Conservation (phyloP, 2,888 invertebrate genomes). For the Plebejus argus region DNA sequence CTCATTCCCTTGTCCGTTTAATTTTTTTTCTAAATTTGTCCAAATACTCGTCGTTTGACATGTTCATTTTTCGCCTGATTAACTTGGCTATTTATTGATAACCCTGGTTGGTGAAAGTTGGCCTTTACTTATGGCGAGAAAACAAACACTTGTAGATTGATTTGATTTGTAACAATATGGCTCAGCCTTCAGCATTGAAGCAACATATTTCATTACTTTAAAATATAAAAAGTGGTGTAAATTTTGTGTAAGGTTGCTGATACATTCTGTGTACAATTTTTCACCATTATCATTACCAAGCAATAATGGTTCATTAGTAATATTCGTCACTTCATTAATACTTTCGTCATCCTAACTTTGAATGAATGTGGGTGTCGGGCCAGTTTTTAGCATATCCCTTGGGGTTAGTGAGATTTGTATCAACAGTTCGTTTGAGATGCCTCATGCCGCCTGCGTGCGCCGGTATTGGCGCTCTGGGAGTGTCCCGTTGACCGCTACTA, state of each 20-base stretch:
- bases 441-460: not conserved
- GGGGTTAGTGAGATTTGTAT: slow-evolving; percentile 13
- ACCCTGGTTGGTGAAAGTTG: not conserved
- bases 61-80: not conserved
- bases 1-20: too few relatives aligned
- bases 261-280: not conserved
- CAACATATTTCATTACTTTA: not conserved
- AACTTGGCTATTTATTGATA: not conserved
- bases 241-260: too few relatives aligned
- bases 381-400: not conserved
- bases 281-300: not conserved
- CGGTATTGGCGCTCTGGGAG: not conserved
- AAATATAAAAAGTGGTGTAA: too few relatives aligned
- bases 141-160: slow-evolving; percentile 27
- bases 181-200: not conserved
- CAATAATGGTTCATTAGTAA: not conserved
- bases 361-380: not conserved
- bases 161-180: slow-evolving; percentile 8
- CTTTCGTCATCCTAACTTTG: not conserved
- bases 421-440: not conserved
- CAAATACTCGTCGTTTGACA: not conserved
- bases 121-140: slow-evolving; percentile 3
- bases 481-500: not conserved
- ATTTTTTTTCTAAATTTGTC: not conserved
- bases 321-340: not conserved